Conservation (phyloP, 2,888 invertebrate species). For the Ophion ventricosus region DNA sequence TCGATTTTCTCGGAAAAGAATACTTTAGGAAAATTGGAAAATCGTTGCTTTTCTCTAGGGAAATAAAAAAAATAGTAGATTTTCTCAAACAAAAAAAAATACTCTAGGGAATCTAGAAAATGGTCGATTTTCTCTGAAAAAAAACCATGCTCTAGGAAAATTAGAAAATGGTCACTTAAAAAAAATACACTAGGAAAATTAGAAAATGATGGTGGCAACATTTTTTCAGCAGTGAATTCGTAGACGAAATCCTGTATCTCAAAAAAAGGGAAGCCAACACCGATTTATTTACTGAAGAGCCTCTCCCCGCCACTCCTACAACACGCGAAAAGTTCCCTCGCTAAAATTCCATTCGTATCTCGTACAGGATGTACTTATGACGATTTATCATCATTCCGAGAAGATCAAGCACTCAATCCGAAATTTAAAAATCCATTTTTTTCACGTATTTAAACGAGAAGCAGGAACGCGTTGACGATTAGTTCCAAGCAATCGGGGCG, state of each 20-base stretch:
- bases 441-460: slow-evolving; percentile 18
- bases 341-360: not conserved
- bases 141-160: not conserved
- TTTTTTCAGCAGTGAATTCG: not conserved
- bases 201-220: not conserved
- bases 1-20: not conserved
- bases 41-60: not conserved
- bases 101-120: not conserved
- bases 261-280: not conserved
- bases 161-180: not conserved
- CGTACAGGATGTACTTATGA: not conserved
- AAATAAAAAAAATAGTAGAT: not conserved
- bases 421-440: slow-evolving; percentile 11
- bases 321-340: not conserved
- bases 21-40: not conserved
- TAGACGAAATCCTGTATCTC: not conserved
- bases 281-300: not conserved
- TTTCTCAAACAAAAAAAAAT: not conserved
- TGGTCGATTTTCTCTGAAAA: not conserved
- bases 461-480: slow-evolving; percentile 34
- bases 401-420: not conserved
- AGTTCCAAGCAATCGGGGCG: slow-evolving; percentile 20
- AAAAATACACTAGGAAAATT: not conserved
- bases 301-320: not conserved
- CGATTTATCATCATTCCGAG: slow-evolving; percentile 2